Conservation (phyloP, 2,888 invertebrate genomes). For the Amitus sp. region DNA sequence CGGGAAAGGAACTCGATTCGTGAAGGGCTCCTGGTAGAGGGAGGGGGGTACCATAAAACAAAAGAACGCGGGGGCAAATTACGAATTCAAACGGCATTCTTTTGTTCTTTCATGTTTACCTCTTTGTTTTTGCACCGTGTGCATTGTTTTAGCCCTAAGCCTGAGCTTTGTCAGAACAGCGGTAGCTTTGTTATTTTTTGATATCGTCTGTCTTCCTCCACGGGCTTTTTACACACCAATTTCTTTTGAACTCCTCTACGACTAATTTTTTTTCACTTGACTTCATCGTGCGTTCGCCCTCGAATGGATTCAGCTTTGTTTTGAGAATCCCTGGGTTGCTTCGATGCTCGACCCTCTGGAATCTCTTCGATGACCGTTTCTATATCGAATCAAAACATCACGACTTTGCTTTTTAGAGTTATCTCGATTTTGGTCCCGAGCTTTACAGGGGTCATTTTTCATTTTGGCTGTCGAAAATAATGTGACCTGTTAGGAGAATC, state of each 20-base stretch:
- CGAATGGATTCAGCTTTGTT: neutral
- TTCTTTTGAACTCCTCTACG: constrained; percentile 38
- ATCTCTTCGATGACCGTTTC: no score
- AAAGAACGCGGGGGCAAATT: constrained; percentile 61
- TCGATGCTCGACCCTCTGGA: no score
- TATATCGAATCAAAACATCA: no score
- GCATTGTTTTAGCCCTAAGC: constrained; percentile 58
- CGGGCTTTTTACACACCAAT: constrained; percentile 35
- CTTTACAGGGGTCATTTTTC: no score
- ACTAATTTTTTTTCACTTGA: constrained; percentile 35
- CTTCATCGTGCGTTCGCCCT: constrained; percentile 11
- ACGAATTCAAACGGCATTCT: constrained; percentile 63
- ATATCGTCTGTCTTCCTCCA: constrained; percentile 42
- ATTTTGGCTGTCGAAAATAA: no score
- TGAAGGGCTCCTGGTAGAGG: constrained; percentile 32
- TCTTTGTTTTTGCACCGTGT: constrained; percentile 61
- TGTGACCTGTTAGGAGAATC: no score
- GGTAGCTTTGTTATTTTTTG: constrained; percentile 56
- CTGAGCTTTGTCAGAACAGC: constrained; percentile 47
- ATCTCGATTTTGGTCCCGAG: no score
- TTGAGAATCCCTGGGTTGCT: neutral
- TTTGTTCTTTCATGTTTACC: constrained; percentile 64
- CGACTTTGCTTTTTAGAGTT: no score
- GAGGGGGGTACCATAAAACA: constrained; percentile 53
- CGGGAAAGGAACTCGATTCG: constrained; percentile 31